These are phyloP conservation scores for Melanostigma gelatinosum DNA, from an alignment of 2,113 vertebrate species.

Conservation along the genomic window DNA sequence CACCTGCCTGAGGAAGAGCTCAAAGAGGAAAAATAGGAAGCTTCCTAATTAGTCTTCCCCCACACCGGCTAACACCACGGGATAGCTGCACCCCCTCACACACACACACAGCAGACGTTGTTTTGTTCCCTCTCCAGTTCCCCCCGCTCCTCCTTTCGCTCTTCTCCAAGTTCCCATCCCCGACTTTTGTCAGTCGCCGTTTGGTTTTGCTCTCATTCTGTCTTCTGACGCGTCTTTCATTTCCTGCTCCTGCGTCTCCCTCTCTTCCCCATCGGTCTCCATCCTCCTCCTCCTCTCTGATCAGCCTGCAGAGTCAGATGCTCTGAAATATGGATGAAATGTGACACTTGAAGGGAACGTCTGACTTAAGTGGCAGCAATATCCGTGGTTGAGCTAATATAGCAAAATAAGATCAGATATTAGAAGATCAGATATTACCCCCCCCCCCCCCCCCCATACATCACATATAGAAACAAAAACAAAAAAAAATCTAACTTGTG, in stretches of 20 bases:
- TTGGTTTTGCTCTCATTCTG: slow-evolving; percentile 60
- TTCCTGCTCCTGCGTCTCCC: slow-evolving; percentile 46
- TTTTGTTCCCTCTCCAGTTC: slow-evolving; percentile 52
- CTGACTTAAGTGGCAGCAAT: slow-evolving; percentile 25
- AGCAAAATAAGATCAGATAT: slow-evolving; percentile 22
- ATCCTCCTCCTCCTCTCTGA: slow-evolving; percentile 25
- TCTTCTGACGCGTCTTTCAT: slow-evolving; percentile 48
- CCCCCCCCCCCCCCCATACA: neutral
- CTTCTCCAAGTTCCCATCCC: slow-evolving; percentile 41
- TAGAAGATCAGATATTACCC: slow-evolving; percentile 1
- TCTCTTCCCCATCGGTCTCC: slow-evolving; percentile 22
- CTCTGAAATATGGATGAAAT: slow-evolving; percentile 55
- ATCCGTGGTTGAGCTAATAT: slow-evolving; percentile 8
- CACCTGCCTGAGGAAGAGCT: slow-evolving; percentile 44
- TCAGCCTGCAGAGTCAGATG: slow-evolving; percentile 33
- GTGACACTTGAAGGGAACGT: slow-evolving; percentile 10
- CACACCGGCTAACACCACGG: slow-evolving; percentile 56
- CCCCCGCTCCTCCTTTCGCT: slow-evolving; percentile 15
- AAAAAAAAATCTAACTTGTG: neutral
- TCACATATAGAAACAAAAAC: neutral
- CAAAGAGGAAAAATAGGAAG: slow-evolving; percentile 32
- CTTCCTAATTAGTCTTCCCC: slow-evolving; percentile 73
- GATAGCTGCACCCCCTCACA: slow-evolving; percentile 40
- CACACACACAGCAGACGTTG: slow-evolving; percentile 3
- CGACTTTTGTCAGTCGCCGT: slow-evolving; percentile 29